phyloP scores from a whole-genome alignment of 2,113 vertebrate genomes.

The Cynocephalus volans region DNA sequence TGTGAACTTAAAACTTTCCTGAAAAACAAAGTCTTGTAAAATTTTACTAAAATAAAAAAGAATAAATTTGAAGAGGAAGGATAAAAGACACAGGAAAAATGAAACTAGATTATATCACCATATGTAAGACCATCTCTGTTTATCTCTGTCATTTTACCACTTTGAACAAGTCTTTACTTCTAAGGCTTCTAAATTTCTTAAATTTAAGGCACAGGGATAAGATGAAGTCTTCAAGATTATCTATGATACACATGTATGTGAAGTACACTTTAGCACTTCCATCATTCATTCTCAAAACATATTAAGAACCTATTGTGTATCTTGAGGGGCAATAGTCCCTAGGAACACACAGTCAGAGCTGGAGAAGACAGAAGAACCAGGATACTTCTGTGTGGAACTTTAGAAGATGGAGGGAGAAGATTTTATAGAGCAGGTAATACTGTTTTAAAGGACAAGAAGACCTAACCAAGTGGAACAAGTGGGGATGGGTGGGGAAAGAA shows the following conservation, averaged over 20 bases:
- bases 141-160: neutral
- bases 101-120: neutral
- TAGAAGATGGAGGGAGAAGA: neutral
- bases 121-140: neutral
- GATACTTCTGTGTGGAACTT: neutral
- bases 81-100: neutral
- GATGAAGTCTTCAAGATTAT: neutral
- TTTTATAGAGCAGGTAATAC: neutral
- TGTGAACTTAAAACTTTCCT: too few relatives aligned
- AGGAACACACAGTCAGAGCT: neutral
- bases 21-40: too few relatives aligned
- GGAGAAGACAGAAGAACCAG: neutral
- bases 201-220: neutral
- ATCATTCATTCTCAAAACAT: neutral
- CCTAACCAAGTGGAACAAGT: neutral
- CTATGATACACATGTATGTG: neutral
- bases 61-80: neutral
- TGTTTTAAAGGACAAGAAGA: neutral
- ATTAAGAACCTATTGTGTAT: neutral
- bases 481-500: neutral
- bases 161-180: neutral
- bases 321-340: neutral
- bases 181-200: neutral
- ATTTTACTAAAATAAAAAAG: too few relatives aligned
- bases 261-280: neutral